Conservation (phyloP, 2,113 vertebrate species). For the Ondatra zibethicus region DNA sequence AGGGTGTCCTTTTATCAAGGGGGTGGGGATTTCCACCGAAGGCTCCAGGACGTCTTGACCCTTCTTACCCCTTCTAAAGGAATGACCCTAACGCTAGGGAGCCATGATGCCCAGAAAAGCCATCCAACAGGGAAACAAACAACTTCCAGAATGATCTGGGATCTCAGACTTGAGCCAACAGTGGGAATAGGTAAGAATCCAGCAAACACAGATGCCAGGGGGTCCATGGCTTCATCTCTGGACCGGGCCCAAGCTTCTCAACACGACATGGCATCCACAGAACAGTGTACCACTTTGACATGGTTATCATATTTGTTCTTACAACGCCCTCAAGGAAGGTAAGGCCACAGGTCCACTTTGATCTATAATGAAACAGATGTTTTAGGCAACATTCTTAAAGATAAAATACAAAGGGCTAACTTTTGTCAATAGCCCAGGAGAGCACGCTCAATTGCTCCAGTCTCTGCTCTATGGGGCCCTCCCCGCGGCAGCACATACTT, state of each 20-base stretch:
- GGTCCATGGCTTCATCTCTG: not conserved
- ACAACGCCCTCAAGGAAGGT: not conserved
- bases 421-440: not conserved
- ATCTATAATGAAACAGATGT: not conserved
- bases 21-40: not conserved
- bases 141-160: not conserved
- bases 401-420: not conserved
- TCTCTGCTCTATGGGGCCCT: not conserved
- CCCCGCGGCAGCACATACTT: not conserved
- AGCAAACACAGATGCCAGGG: too few species aligned
- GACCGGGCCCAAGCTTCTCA: not conserved
- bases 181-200: not conserved
- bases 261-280: not conserved
- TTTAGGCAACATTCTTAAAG: not conserved
- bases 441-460: not conserved
- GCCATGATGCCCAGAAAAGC: not conserved
- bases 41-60: not conserved
- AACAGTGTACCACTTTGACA: not conserved
- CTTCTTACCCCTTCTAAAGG: not conserved
- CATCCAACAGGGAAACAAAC: not conserved
- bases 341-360: not conserved
- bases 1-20: not conserved
- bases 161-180: not conserved
- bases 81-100: not conserved
- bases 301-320: not conserved